phyloP scores from a whole-genome alignment of 2,888 invertebrate genomes.

The Petrolisthes cinctipes region DNA sequence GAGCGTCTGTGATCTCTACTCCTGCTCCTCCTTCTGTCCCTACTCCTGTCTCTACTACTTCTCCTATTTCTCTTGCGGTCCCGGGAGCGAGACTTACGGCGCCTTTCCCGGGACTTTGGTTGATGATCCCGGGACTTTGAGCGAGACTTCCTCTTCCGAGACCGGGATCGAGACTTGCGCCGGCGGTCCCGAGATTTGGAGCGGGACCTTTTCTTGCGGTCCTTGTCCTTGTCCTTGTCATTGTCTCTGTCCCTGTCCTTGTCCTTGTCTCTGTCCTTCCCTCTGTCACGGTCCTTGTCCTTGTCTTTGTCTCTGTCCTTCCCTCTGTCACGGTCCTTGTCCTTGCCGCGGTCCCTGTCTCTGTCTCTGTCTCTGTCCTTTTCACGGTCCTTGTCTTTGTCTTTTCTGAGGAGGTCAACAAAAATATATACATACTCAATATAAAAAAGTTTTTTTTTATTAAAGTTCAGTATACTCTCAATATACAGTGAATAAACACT shows the following conservation, averaged over 20 bases:
- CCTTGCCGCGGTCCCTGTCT: slow-evolving; percentile 44
- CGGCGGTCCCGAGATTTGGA: slow-evolving; percentile 49
- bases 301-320: slow-evolving; percentile 16
- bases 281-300: slow-evolving; percentile 36
- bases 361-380: slow-evolving; percentile 22
- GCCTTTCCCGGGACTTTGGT: slow-evolving; percentile 63
- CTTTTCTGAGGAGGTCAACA: no score
- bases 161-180: slow-evolving; percentile 51
- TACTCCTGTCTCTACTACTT: slow-evolving; percentile 54
- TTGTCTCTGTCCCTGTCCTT: slow-evolving; percentile 38
- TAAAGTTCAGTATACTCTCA: no score
- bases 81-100: slow-evolving; percentile 66
- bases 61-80: slow-evolving; percentile 64
- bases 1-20: slow-evolving; percentile 67
- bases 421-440: no score
- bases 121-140: slow-evolving; percentile 10
- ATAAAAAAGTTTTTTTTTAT: no score
- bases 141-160: slow-evolving; percentile 48
- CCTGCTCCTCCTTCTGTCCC: slow-evolving; percentile 65
- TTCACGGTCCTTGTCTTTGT: no score
- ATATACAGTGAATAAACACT: no score
- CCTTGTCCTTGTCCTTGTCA: slow-evolving; percentile 52
- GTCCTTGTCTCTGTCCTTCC: slow-evolving; percentile 29
- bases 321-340: slow-evolving; percentile 33
- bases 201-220: slow-evolving; percentile 32